Base-by-base conservation (phyloP, 1,140 invertebrate genomes). In the Medauroidea extradentata region DNA sequence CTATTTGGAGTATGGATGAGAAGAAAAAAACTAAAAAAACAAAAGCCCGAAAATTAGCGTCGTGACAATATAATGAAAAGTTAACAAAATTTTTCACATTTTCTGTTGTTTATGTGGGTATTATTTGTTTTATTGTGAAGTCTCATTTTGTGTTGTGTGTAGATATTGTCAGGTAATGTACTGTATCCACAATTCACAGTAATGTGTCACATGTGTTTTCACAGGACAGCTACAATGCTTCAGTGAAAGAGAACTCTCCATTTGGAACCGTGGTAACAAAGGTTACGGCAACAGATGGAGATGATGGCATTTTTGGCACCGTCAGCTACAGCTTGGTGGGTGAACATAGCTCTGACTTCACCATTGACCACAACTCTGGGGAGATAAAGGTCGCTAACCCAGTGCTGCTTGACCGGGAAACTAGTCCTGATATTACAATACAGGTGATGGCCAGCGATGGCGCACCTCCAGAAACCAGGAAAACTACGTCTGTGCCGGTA, bases 361-460 rank as follows among this genome's bases (percentile, higher is more conserved):
- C 77, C 44, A 87, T 93, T 23, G 83, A 88, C 65, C 78, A 83
- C 18, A 73, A 83, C 67, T 85, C 83, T 9, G 94, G 94, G 11
- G 85, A 87, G 42, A 85, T 96, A 3, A 88, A 82, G 19, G 88
- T 96, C 1, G 83, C 82, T 0, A 79, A 85, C 53, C 81, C 84
- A 3, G 82, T 83, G 0, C 80, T 84, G 29, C 79, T 96, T n/a
- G 93, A 96, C 73, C 78, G 91, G 2, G 93, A 96, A 71, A 74
- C 74, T 7, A 80, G 82, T 1, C 77, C 83, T 7, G 84, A 88
- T 57, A 83, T 94, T 16, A 85, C 80, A 1, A 77, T 95, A 16
- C 85, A 88, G 27, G 91, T 90, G 0, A 83, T 88, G 63, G 93
- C 91, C 0, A 85, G 78, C 53, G 93, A 96, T 67, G 84, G 83